Conservation (phyloP, 2,888 invertebrate species). For the Myopa tessellatipennis region DNA sequence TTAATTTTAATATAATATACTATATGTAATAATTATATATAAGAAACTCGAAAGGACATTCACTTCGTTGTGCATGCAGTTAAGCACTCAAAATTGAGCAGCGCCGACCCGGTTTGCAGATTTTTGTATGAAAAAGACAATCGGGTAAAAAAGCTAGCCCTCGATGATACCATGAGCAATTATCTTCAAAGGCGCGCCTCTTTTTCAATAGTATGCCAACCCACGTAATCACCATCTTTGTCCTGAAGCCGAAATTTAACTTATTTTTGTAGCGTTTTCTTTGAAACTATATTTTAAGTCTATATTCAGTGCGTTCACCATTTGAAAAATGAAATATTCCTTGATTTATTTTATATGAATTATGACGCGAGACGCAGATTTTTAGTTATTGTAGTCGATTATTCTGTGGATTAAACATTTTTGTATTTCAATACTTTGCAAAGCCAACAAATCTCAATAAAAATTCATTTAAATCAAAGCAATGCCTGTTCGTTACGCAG, state of each 20-base stretch:
- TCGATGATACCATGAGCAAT: no score
- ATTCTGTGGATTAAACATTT: conserved; percentile 29
- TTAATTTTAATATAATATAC: conserved; percentile 38
- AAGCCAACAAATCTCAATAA: conserved; percentile 36
- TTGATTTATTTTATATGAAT: conserved; percentile 26
- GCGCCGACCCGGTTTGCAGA: no score
- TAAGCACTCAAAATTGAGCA: no score
- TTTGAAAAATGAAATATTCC: neutral
- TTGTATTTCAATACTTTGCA: conserved; percentile 39
- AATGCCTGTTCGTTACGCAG: neutral
- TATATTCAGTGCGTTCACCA: neutral
- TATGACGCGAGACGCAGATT: conserved; percentile 1
- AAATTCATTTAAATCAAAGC: conserved; percentile 33
- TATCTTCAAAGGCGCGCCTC: no score
- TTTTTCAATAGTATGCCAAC: no score
- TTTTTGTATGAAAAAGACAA: no score
- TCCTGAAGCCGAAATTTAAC: conserved; percentile 20
- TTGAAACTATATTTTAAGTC: conserved; percentile 10
- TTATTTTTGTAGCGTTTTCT: conserved; percentile 29
- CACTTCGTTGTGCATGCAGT: neutral
- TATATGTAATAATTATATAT: conserved; percentile 43
- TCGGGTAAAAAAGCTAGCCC: no score
- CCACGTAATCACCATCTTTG: neutral
- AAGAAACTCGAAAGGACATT: conserved; percentile 39
- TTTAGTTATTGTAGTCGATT: conserved; percentile 4